phyloP scores from a whole-genome alignment of 2,888 invertebrate species.

The Allolobophora icterica region DNA sequence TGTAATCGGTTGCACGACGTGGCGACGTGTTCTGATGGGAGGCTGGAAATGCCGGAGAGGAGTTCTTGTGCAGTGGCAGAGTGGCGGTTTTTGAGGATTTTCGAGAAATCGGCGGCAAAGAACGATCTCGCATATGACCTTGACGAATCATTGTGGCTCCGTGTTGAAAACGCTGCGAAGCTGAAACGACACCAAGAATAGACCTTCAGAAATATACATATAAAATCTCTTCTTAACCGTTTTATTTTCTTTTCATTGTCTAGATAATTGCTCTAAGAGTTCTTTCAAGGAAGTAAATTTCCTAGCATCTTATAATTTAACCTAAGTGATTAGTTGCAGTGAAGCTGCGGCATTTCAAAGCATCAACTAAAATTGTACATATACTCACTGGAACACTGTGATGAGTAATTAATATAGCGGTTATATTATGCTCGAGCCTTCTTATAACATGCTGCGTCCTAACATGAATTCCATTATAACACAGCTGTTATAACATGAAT shows the following conservation, averaged over 20 bases:
- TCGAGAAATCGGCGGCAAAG: neutral
- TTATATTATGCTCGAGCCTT: too few relatives aligned
- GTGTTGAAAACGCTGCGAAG: slow-evolving; percentile 5
- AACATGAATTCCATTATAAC: too few relatives aligned
- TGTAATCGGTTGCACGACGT: neutral
- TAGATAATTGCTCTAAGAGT: neutral
- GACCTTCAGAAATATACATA: neutral
- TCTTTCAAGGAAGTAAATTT: neutral
- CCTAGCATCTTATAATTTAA: too few relatives aligned
- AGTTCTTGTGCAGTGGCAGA: neutral
- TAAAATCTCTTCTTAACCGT: neutral
- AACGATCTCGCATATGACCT: neutral
- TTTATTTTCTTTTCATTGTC: neutral
- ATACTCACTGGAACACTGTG: too few relatives aligned
- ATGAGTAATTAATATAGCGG: too few relatives aligned
- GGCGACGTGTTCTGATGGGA: neutral
- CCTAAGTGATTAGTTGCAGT: too few relatives aligned
- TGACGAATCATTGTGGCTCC: neutral
- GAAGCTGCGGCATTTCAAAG: too few relatives aligned
- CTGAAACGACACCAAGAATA: neutral
- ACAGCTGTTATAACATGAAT: too few relatives aligned
- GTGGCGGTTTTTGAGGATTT: slow-evolving; percentile 4
- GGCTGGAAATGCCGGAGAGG: neutral
- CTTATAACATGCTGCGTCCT: too few relatives aligned
- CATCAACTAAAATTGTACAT: too few relatives aligned